These are phyloP conservation scores for Aelia acuminata DNA, from an alignment of 2,888 invertebrate genomes.

Conservation along the genomic window DNA sequence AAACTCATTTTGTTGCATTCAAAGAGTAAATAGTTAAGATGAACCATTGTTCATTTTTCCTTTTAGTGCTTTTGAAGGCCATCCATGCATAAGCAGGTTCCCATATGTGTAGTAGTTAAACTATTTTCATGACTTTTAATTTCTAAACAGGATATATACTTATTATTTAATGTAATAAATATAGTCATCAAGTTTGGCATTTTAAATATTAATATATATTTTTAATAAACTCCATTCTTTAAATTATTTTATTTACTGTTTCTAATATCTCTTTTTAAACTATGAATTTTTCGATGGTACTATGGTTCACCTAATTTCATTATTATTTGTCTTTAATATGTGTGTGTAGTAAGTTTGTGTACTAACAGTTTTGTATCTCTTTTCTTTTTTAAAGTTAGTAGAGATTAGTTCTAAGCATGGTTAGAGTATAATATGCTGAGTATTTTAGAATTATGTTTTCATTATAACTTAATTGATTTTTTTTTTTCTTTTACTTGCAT, in stretches of 20 bases:
- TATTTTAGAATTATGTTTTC: conserved; percentile 42
- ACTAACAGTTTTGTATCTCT: not conserved
- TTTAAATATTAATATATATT: not conserved
- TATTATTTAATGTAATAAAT: not conserved
- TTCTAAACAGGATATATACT: not conserved
- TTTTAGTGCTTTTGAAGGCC: too few relatives aligned
- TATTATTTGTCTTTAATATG: conserved; percentile 22
- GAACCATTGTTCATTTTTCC: too few relatives aligned
- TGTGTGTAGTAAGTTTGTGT: conserved; percentile 28
- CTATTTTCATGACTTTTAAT: not conserved
- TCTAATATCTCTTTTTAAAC: conserved; percentile 6
- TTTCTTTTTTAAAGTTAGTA: not conserved
- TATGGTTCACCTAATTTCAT: conserved; percentile 15
- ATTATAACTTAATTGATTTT: conserved; percentile 57
- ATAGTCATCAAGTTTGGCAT: too few relatives aligned
- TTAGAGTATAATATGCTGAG: not conserved
- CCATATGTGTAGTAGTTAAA: too few relatives aligned
- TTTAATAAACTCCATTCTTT: not conserved
- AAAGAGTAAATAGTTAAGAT: too few relatives aligned
- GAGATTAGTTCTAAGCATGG: conserved; percentile 17
- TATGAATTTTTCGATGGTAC: conserved; percentile 55
- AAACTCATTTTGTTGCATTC: too few relatives aligned
- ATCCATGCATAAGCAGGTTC: too few relatives aligned
- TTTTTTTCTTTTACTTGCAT: conserved; percentile 63
- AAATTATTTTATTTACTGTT: not conserved